phyloP scores from a whole-genome alignment of 1,140 invertebrate genomes.

The Cydia strobilella region DNA sequence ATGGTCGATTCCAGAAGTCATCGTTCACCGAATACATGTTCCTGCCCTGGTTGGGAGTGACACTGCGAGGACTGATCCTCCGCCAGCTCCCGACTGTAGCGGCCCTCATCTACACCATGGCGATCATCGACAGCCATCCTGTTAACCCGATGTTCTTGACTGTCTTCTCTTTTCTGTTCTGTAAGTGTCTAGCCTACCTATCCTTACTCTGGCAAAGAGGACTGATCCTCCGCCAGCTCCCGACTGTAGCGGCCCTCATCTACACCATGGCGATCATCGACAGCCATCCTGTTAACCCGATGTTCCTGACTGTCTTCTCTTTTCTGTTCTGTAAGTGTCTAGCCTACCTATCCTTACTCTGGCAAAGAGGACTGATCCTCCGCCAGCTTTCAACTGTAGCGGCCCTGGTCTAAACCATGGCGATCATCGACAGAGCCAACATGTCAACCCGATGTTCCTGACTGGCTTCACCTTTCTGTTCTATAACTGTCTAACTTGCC shows the following conservation, averaged over 20 bases:
- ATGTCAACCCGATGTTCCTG: no score
- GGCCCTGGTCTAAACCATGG: constrained; percentile 66
- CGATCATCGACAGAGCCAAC: constrained; percentile 51
- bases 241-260: constrained; percentile 60
- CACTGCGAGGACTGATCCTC: constrained; percentile 57
- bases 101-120: constrained; percentile 66
- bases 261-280: constrained; percentile 66
- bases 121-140: constrained; percentile 52
- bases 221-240: constrained; percentile 58
- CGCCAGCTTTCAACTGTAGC: constrained; percentile 63
- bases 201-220: constrained; percentile 39
- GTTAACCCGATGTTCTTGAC: constrained; percentile 60
- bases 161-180: constrained; percentile 59
- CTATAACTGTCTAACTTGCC: neutral
- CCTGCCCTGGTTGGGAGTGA: constrained; percentile 65
- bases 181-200: constrained; percentile 36
- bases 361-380: constrained; percentile 50
- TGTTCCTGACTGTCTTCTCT: constrained; percentile 61
- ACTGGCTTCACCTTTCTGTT: constrained; percentile 35
- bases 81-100: constrained; percentile 63
- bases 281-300: constrained; percentile 51
- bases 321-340: constrained; percentile 55
- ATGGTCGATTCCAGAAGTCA: constrained; percentile 47
- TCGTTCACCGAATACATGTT: constrained; percentile 67
- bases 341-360: no score